Percentiles rank a stretch among this genome's conserved stretches.
These are phyloP conservation scores for Lottia scabra DNA, from an alignment of 2,888 invertebrate species.

Conservation along the genomic window DNA sequence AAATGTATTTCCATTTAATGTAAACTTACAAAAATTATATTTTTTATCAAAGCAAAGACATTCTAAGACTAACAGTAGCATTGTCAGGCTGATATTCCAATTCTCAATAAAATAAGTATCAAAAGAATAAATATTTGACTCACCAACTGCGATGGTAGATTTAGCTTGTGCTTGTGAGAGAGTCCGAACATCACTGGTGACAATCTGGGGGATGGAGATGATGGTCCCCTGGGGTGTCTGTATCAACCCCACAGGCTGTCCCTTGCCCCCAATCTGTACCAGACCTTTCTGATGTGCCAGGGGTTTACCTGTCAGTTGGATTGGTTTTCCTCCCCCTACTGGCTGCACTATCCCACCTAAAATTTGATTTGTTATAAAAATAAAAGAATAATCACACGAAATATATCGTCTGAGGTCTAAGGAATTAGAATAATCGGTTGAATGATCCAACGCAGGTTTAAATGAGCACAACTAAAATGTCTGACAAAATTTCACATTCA, in stretches of 20 bases:
- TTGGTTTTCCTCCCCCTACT: conserved; percentile 58
- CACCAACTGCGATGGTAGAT: background rate
- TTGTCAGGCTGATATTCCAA: too few species aligned
- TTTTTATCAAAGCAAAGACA: too few species aligned
- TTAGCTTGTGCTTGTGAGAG: conserved; percentile 14
- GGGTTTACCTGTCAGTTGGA: conserved; percentile 61
- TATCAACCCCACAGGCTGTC: conserved; percentile 51
- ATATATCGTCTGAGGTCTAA: too few species aligned
- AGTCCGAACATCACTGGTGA: conserved; percentile 26
- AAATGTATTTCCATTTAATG: too few species aligned
- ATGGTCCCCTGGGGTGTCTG: conserved; percentile 60
- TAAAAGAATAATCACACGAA: background rate
- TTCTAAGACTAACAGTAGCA: too few species aligned
- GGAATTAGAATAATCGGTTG: too few species aligned
- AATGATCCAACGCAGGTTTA: too few species aligned
- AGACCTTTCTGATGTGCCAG: conserved; percentile 51
- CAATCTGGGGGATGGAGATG: conserved; percentile 55
- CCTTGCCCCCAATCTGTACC: conserved; percentile 59
- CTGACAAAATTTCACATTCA: too few species aligned
- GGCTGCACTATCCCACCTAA: conserved; percentile 55
- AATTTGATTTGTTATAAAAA: background rate
- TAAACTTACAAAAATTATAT: too few species aligned
- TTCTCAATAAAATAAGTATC: too few species aligned
- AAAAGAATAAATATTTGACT: background rate
- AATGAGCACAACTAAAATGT: too few species aligned